Conservation (phyloP, 2,888 invertebrate genomes). For the Iphiclides podalirius region DNA sequence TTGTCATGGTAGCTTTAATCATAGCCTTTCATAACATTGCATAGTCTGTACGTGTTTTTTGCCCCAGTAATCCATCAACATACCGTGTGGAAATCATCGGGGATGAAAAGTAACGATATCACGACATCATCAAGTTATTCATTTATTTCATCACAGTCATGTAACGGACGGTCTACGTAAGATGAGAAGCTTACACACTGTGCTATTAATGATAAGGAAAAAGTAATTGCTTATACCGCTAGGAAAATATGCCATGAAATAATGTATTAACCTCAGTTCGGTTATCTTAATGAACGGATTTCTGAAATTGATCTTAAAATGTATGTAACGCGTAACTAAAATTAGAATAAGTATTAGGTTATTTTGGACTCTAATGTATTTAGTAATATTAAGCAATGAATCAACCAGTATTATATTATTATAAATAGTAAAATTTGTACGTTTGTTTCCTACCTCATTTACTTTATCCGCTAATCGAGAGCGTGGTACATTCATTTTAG, state of each 20-base stretch:
- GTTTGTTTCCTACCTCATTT: too few relatives aligned
- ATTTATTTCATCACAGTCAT: conserved; percentile 9
- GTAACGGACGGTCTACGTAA: background rate
- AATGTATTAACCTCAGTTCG: background rate
- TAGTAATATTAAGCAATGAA: too few relatives aligned
- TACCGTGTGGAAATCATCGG: background rate
- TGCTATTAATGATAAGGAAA: conserved; percentile 11
- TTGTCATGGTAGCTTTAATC: conserved; percentile 2
- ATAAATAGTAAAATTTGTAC: too few relatives aligned
- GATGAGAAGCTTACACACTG: conserved; percentile 7
- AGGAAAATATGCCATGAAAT: background rate
- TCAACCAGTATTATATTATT: too few relatives aligned
- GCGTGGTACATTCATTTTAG: too few relatives aligned
- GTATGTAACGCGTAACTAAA: too few relatives aligned
- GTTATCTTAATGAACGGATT: too few relatives aligned
- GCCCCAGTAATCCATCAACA: conserved; percentile 5
- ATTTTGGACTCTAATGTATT: too few relatives aligned
- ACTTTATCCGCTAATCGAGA: too few relatives aligned
- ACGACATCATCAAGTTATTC: conserved; percentile 8
- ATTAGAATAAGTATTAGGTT: too few relatives aligned
- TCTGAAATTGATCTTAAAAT: background rate
- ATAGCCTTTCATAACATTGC: conserved; percentile 1
- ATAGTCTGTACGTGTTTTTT: background rate
- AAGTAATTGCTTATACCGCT: conserved; percentile 3
- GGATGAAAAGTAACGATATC: background rate